Conservation (phyloP, 2,888 invertebrate species). For the Phortica magna region DNA sequence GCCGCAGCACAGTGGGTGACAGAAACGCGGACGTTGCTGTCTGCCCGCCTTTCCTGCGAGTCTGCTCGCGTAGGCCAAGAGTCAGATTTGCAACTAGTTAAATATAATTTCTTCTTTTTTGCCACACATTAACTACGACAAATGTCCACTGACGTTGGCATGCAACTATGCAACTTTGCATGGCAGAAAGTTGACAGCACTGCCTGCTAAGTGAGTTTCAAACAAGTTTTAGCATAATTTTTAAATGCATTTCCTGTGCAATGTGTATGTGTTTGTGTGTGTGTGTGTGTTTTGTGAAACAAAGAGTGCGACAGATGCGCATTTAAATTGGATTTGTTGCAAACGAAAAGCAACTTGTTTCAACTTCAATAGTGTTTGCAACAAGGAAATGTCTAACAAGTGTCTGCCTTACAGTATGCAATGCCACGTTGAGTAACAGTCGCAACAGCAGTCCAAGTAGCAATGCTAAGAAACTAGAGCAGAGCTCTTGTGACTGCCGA, state of each 20-base stretch:
- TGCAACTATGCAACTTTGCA: background rate
- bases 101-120: background rate
- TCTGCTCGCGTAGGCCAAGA: background rate
- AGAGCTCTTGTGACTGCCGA: background rate
- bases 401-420: conserved; percentile 1
- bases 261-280: background rate
- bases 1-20: conserved; percentile 17
- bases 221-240: conserved; percentile 56
- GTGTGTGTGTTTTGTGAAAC: background rate
- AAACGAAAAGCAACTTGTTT: background rate
- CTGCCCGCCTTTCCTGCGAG: background rate
- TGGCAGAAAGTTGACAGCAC: conserved; percentile 32
- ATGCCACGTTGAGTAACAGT: background rate
- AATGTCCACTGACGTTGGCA: background rate
- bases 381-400: background rate
- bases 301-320: background rate
- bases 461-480: conserved; percentile 4
- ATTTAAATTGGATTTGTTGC: conserved; percentile 9
- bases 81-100: background rate
- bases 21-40: background rate
- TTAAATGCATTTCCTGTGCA: conserved; percentile 57
- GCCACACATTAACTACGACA: background rate
- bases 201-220: conserved; percentile 38
- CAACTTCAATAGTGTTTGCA: background rate
- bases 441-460: background rate